phyloP scores from a whole-genome alignment of 2,888 invertebrate genomes.

The Neoaliturus tenellus region DNA sequence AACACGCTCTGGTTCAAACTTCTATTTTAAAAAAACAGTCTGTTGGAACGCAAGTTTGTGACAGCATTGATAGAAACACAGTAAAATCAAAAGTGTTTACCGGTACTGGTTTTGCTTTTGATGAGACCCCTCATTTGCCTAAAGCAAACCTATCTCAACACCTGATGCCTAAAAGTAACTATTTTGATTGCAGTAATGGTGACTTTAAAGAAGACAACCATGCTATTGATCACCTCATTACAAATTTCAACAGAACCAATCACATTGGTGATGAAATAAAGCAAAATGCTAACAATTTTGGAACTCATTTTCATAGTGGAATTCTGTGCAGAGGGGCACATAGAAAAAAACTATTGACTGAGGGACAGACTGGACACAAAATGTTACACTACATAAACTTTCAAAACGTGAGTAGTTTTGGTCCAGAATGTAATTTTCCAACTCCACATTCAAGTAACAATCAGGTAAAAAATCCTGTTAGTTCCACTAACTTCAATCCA shows the following conservation, averaged over 20 bases:
- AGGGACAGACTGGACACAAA: neutral
- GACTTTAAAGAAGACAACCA: neutral
- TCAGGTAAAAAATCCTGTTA: neutral
- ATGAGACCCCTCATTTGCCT: slow-evolving; percentile 21
- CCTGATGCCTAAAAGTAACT: neutral
- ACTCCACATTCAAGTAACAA: neutral
- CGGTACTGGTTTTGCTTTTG: neutral
- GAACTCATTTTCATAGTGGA: slow-evolving; percentile 54
- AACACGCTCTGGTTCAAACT: slow-evolving; percentile 66
- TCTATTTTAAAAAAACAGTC: slow-evolving; percentile 69
- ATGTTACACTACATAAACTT: neutral
- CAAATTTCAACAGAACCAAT: neutral
- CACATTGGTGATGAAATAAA: neutral
- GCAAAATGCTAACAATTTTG: neutral
- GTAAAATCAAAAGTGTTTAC: neutral
- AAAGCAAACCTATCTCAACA: neutral
- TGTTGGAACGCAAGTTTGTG: slow-evolving; percentile 71
- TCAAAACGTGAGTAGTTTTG: neutral
- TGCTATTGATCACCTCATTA: neutral
- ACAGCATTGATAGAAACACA: neutral
- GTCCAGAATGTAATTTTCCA: neutral
- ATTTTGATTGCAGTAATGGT: neutral
- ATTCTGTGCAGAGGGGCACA: slow-evolving; percentile 53
- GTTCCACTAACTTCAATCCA: neutral
- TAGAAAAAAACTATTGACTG: neutral